Percentiles rank a stretch among this genome's conserved stretches.
Conservation (phyloP, 2,888 invertebrate species). For the Notocelia uddmanniana region DNA sequence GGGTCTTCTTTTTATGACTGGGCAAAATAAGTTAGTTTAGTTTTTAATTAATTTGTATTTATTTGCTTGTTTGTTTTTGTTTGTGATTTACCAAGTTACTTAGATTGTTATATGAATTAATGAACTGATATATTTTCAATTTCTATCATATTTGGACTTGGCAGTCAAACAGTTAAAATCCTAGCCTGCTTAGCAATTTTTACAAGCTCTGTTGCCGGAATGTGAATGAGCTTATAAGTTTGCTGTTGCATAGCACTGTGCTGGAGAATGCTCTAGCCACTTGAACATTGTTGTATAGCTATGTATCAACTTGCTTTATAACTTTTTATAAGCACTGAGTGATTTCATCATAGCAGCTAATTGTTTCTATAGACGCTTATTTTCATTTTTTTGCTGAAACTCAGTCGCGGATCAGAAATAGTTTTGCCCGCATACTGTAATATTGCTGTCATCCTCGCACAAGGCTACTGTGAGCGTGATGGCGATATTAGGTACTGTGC, state of each 20-base stretch:
- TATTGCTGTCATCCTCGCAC: too few relatives aligned
- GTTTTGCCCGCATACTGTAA: too few relatives aligned
- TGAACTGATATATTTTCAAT: background rate
- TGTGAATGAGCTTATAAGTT: constrained; percentile 37
- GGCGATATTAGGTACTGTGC: too few relatives aligned
- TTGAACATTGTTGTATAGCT: constrained; percentile 17
- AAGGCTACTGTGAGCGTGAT: too few relatives aligned
- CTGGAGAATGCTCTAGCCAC: constrained; percentile 9
- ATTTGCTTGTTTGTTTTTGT: too few relatives aligned
- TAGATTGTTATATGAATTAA: too few relatives aligned
- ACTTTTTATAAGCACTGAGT: background rate
- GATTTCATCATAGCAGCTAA: background rate
- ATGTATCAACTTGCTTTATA: background rate
- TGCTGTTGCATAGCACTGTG: constrained; percentile 31
- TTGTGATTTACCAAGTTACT: too few relatives aligned
- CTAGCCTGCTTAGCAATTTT: constrained; percentile 39
- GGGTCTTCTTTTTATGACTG: too few relatives aligned
- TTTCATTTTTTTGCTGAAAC: background rate
- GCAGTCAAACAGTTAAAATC: constrained; percentile 3
- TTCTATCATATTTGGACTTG: background rate
- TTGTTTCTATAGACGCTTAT: background rate
- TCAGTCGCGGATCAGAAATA: background rate
- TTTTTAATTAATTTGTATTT: too few relatives aligned
- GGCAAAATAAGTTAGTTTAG: too few relatives aligned
- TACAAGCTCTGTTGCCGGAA: constrained; percentile 11